Percentiles rank a stretch among this genome's conserved stretches.
Evolutionary conservation across 2,797 vertebrate species (phyloP).

Genomic region (Loris lydekkerianus): DNA sequence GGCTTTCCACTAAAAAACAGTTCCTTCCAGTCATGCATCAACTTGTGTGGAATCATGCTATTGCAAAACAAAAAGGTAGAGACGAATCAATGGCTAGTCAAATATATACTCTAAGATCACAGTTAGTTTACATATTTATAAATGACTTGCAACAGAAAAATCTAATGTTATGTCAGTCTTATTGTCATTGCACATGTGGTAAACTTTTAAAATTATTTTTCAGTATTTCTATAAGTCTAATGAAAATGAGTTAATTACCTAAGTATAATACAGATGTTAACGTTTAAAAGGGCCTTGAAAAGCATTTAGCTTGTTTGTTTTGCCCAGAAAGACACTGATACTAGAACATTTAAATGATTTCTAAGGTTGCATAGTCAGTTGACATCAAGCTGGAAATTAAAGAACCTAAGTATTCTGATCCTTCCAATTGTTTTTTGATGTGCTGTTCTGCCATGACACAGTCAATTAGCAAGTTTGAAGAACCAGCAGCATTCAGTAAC

Average conservation of each 20-base stretch:
- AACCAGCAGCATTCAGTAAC: neutral
- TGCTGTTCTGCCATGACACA: neutral
- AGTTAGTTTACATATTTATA: neutral
- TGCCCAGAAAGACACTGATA: neutral
- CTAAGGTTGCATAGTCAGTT: neutral
- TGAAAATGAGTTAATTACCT: neutral
- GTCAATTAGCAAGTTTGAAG: neutral
- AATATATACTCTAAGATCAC: neutral
- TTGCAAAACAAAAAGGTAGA: conserved; percentile 14
- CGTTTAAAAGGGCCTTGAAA: neutral
- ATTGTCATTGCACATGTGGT: neutral
- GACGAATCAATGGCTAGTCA: conserved; percentile 20
- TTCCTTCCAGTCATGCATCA: conserved; percentile 95
- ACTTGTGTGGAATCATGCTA: conserved; percentile 93
- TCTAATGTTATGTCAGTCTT: neutral
- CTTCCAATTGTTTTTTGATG: conserved; percentile 18
- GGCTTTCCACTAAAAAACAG: conserved; percentile 92
- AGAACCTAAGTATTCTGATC: neutral
- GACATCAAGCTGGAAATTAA: neutral
- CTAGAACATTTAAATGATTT: neutral
- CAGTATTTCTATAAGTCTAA: conserved; percentile 24
- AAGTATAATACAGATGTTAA: conserved; percentile 1
- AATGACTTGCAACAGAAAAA: conserved; percentile 30
- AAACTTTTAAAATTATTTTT: neutral
- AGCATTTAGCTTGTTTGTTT: neutral